Conservation (phyloP, 2,888 invertebrate genomes). For the Opisthograptis luteolata region DNA sequence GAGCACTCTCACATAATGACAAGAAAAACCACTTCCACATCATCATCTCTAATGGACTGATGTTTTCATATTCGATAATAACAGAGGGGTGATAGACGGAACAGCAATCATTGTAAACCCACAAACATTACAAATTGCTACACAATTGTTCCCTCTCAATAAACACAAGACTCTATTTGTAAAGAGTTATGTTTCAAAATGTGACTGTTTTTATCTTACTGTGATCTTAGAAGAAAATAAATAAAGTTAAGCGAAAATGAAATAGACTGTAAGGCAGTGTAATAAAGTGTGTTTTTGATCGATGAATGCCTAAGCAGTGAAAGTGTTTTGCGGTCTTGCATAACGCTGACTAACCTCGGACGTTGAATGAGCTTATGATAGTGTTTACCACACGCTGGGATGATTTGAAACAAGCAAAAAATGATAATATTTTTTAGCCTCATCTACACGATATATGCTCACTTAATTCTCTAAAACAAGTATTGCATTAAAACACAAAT, state of each 20-base stretch:
- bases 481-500: too few species aligned
- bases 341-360: conserved; percentile 67
- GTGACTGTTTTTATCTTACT: conserved; percentile 6
- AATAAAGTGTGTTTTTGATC: conserved; percentile 51
- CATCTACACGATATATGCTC: too few species aligned
- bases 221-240: conserved; percentile 37
- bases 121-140: conserved; percentile 23
- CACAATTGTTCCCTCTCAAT: not conserved
- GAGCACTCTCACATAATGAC: conserved; percentile 5
- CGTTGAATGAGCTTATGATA: conserved; percentile 49
- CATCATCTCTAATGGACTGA: conserved; percentile 14
- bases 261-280: conserved; percentile 14
- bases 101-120: conserved; percentile 19
- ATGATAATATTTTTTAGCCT: not conserved
- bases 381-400: conserved; percentile 44
- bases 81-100: conserved; percentile 14
- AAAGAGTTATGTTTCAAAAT: conserved; percentile 12
- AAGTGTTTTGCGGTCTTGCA: conserved; percentile 70
- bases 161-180: conserved; percentile 7
- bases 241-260: conserved; percentile 1
- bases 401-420: conserved; percentile 22
- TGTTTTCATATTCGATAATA: conserved; percentile 14
- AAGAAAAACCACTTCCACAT: conserved; percentile 18
- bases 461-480: too few species aligned
- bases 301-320: conserved; percentile 55